phyloP scores from a whole-genome alignment of 2,113 vertebrate species.

The Origma solitaria region DNA sequence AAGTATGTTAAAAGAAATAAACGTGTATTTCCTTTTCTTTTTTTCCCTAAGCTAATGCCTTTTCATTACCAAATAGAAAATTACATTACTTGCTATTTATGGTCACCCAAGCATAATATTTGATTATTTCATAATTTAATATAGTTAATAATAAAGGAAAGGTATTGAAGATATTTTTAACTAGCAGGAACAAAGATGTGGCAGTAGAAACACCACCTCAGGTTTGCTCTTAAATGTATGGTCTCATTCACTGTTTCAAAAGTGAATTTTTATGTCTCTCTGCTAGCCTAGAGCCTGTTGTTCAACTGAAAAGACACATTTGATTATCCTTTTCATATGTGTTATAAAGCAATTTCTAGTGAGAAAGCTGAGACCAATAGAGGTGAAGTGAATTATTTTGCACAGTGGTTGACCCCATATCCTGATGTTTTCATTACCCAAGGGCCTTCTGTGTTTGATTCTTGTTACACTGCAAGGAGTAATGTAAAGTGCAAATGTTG shows the following conservation, averaged over 20 bases:
- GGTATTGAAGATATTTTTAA: neutral
- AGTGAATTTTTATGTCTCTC: neutral
- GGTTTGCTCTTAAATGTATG: neutral
- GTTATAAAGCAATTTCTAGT: neutral
- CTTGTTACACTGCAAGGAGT: neutral
- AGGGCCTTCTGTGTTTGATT: neutral
- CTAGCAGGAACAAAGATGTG: neutral
- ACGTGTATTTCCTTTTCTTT: neutral
- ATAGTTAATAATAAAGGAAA: neutral
- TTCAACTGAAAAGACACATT: neutral
- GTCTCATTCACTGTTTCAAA: neutral
- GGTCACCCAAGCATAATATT: neutral
- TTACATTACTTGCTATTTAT: neutral
- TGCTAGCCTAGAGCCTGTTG: neutral
- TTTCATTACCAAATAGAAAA: neutral
- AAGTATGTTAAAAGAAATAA: neutral
- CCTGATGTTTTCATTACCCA: neutral
- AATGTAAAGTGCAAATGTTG: neutral
- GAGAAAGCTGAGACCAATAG: neutral
- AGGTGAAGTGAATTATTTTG: neutral
- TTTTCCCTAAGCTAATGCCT: neutral
- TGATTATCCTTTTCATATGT: neutral
- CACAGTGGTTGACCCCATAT: neutral
- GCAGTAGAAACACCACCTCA: neutral
- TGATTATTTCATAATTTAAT: neutral